These are phyloP conservation scores for Hyles euphorbiae DNA, from an alignment of 1,140 invertebrate genomes.

Conservation along the genomic window DNA sequence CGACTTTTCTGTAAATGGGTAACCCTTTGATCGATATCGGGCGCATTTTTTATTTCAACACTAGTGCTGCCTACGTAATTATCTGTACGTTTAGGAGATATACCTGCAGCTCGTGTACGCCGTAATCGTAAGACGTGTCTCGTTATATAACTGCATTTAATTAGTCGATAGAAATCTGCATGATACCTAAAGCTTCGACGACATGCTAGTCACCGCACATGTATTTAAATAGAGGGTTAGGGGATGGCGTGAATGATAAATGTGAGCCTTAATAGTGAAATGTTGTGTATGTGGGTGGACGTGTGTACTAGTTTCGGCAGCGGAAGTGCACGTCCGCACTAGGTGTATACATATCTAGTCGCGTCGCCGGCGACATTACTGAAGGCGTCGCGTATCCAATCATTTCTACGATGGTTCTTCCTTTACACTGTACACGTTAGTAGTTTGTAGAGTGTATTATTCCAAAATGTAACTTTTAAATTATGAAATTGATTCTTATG, in stretches of 20 bases:
- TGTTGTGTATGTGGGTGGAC: too few relatives aligned
- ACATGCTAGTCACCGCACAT: slow-evolving; percentile 24
- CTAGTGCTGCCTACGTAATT: slow-evolving; percentile 3
- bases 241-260: neutral
- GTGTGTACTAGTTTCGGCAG: neutral
- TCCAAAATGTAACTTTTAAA: slow-evolving; percentile 17
- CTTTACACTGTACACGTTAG: slow-evolving; percentile 23
- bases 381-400: too few relatives aligned
- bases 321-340: neutral
- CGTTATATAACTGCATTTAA: slow-evolving; percentile 33
- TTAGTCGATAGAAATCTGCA: slow-evolving; percentile 24
- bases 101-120: too few relatives aligned
- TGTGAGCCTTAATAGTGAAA: slow-evolving; percentile 4
- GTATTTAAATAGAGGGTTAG: neutral
- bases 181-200: slow-evolving; percentile 19
- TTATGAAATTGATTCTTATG: slow-evolving; percentile 43
- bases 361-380: neutral
- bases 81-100: neutral
- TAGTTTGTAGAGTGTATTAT: slow-evolving; percentile 23
- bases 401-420: slow-evolving; percentile 21
- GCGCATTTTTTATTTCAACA: slow-evolving; percentile 5
- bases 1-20: neutral
- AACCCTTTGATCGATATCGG: neutral
- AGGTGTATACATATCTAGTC: slow-evolving; percentile 1
- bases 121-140: slow-evolving; percentile 11